Evolutionary conservation across 2,113 vertebrate genomes (phyloP), one percentile per base, ranked within the genome.

Genomic region (Lates calcarifer): DNA sequence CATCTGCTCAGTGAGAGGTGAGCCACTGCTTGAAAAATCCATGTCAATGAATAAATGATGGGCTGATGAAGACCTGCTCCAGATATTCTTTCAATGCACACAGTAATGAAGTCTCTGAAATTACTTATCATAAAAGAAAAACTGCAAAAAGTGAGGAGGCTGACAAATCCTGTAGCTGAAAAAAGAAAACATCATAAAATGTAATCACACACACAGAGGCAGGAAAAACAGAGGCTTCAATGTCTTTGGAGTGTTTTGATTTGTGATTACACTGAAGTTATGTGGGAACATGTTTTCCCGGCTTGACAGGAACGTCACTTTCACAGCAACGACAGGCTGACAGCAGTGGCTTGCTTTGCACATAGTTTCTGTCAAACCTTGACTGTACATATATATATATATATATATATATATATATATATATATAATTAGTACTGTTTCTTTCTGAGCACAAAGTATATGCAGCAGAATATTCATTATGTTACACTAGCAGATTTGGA

Each of bases 41-140:
- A 90, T 85, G 85, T 82, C 81, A 81, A 87, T 91, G 87, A 91
- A 92, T 90, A 90, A 90, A 90, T 92, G 84, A 92, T 91, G 82
- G 79, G 69, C 68, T 58, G 68, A 85, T 68, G 86, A 86, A 89
- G 82, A 83, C 70, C 86, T 73, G 76, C 85, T 89, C 82, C 84
- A 84, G 31, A 90, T 91, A 82, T 69, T 81, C 70, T 39, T 78
- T 55, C 76, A 70, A 63, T 85, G 66, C 68, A 24, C 70, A 67
- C 72, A 63, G 69, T 79, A 57, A 83, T 71, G 58, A 78, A 85
- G 81, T 33, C 39, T 51, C 28, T 62, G 64, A 82, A 85, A 86
- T 80, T 43, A 79, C 29, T 70, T 7, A 26, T 69, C 13, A 39
- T 47, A 49, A 45, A 77, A 39, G 17, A 74, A 18, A 74, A 58